phyloP scores from a whole-genome alignment of 2,113 vertebrate genomes.

The Hystrix cristata region DNA sequence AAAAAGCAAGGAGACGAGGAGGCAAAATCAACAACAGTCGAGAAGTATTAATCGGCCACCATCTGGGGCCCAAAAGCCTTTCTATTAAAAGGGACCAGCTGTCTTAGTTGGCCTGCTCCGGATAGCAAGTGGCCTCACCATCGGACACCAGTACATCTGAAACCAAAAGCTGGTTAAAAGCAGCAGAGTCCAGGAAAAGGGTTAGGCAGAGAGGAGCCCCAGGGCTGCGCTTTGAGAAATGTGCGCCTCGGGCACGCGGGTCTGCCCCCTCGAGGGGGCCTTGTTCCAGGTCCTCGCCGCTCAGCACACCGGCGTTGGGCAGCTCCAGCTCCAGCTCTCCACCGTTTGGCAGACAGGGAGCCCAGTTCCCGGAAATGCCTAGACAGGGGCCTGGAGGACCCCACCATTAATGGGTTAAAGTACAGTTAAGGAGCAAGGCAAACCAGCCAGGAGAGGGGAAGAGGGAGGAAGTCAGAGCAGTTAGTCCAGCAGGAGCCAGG shows the following conservation, averaged over 20 bases:
- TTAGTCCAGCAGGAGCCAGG: slow-evolving; percentile 68
- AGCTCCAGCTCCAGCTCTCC: neutral
- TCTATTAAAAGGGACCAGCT: slow-evolving; percentile 89
- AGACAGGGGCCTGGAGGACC: slow-evolving; percentile 13
- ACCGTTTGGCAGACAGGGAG: slow-evolving; percentile 9
- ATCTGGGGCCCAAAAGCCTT: slow-evolving; percentile 83
- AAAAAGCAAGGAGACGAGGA: slow-evolving; percentile 83
- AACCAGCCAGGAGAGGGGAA: slow-evolving; percentile 61
- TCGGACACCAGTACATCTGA: slow-evolving; percentile 81
- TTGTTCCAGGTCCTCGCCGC: neutral
- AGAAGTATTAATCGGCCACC: slow-evolving; percentile 84
- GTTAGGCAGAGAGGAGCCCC: slow-evolving; percentile 72
- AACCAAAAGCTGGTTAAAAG: slow-evolving; percentile 82
- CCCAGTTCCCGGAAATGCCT: slow-evolving; percentile 53
- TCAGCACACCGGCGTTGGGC: neutral
- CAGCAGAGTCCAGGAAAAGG: slow-evolving; percentile 45
- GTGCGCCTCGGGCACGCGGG: neutral
- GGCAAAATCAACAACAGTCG: slow-evolving; percentile 82
- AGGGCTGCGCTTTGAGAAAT: slow-evolving; percentile 17
- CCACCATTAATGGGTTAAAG: slow-evolving; percentile 68
- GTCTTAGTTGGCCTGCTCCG: slow-evolving; percentile 82
- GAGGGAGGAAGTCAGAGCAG: slow-evolving; percentile 39
- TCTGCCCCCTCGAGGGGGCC: neutral
- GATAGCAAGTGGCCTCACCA: slow-evolving; percentile 81
- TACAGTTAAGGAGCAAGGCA: slow-evolving; percentile 61